These are phyloP conservation scores for Saccostrea echinata DNA, from an alignment of 1,140 invertebrate species.

Conservation along the genomic window DNA sequence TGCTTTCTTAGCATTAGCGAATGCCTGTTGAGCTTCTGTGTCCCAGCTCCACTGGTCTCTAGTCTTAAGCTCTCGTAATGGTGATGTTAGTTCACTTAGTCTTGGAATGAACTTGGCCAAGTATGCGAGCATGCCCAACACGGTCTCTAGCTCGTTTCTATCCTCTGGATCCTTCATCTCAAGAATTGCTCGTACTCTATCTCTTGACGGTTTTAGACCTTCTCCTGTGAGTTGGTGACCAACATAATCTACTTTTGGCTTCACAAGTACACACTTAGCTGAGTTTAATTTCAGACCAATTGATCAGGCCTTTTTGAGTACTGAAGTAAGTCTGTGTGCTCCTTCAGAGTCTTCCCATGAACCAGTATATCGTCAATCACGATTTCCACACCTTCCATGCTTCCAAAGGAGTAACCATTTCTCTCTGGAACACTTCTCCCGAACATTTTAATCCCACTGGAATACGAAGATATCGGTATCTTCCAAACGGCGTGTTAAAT, in stretches of 20 bases:
- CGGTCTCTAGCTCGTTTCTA: slow-evolving; percentile 52
- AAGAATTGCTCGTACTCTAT: slow-evolving; percentile 3
- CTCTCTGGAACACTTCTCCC: slow-evolving; percentile 52
- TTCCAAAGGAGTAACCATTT: slow-evolving; percentile 33
- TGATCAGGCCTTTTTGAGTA: slow-evolving; percentile 18
- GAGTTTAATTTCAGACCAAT: slow-evolving; percentile 9
- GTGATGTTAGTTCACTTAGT: slow-evolving; percentile 58
- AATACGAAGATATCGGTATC: slow-evolving; percentile 73
- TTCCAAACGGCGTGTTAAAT: slow-evolving; percentile 80
- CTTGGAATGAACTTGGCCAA: slow-evolving; percentile 56
- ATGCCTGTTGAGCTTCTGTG: neutral
- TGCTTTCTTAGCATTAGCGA: slow-evolving; percentile 47
- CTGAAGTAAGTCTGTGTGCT: slow-evolving; percentile 27
- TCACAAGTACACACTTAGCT: slow-evolving; percentile 20
- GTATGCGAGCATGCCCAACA: slow-evolving; percentile 66
- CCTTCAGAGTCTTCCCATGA: slow-evolving; percentile 47
- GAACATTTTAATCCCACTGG: slow-evolving; percentile 76
- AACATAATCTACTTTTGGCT: slow-evolving; percentile 40
- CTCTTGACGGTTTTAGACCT: neutral
- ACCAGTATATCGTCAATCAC: slow-evolving; percentile 55
- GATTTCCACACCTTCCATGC: slow-evolving; percentile 46
- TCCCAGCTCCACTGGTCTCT: slow-evolving; percentile 49
- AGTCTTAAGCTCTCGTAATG: slow-evolving; percentile 49
- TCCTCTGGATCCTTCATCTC: slow-evolving; percentile 40
- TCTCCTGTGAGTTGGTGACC: slow-evolving; percentile 32